Evolutionary conservation across 2,797 vertebrate species (phyloP).

Genomic region (Megaceryle alcyon): DNA sequence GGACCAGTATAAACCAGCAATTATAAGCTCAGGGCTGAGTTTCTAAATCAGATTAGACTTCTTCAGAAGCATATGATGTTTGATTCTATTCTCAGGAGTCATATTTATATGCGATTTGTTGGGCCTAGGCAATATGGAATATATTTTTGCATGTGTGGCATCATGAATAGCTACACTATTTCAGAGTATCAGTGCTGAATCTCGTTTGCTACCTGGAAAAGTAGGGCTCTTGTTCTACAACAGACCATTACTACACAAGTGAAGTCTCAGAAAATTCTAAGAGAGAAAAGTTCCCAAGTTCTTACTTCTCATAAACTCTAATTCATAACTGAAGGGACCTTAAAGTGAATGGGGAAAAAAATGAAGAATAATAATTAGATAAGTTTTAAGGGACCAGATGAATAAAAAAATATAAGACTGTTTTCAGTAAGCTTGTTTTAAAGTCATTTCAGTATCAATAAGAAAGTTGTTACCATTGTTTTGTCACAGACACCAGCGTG

Average conservation of each 20-base stretch:
- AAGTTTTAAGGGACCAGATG: neutral
- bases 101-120: neutral
- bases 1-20: neutral
- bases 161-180: neutral
- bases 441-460: neutral
- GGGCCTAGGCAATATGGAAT: neutral
- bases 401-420: neutral
- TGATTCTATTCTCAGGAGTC: neutral
- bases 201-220: neutral
- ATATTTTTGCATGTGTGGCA: neutral
- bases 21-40: neutral
- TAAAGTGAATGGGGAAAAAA: neutral
- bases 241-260: neutral
- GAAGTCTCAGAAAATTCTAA: neutral
- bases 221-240: neutral
- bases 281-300: neutral
- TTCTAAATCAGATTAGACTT: neutral
- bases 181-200: neutral
- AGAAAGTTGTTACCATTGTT: neutral
- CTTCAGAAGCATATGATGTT: neutral
- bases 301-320: neutral
- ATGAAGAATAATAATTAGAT: neutral
- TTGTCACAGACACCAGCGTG: neutral
- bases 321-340: neutral
- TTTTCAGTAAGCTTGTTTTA: neutral